Evolutionary conservation across 2,797 vertebrate species (phyloP).

Genomic region (Etheostoma nigrum): DNA sequence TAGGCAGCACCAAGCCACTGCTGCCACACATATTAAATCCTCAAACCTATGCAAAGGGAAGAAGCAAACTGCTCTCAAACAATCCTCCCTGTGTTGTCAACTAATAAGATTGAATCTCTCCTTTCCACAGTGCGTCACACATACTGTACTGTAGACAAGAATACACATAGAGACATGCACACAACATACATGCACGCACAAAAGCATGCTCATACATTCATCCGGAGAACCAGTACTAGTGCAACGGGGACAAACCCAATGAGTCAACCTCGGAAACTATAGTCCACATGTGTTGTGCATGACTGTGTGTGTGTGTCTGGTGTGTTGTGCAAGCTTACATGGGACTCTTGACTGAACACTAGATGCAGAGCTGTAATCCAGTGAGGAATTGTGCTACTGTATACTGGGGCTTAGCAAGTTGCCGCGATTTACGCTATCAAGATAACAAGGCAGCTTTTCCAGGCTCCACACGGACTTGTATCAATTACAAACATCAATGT

Average conservation of each 20-base stretch:
- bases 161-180: background rate
- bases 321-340: slow-evolving; percentile 21
- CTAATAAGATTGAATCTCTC: slow-evolving; percentile 50
- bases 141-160: background rate
- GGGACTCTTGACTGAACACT: slow-evolving; percentile 33
- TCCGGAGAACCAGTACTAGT: no score
- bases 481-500: slow-evolving; percentile 22
- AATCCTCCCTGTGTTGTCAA: slow-evolving; percentile 47
- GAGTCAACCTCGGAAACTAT: slow-evolving; percentile 17
- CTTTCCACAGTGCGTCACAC: background rate
- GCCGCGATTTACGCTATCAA: slow-evolving; percentile 49
- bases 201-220: background rate
- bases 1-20: slow-evolving; percentile 25
- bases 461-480: slow-evolving; percentile 25
- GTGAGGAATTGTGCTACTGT: slow-evolving; percentile 61
- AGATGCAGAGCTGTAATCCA: slow-evolving; percentile 52
- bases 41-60: slow-evolving; percentile 38
- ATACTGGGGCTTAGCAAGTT: slow-evolving; percentile 52
- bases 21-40: slow-evolving; percentile 44
- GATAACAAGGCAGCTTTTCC: slow-evolving; percentile 49
- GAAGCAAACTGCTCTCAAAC: slow-evolving; percentile 39
- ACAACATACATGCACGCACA: background rate
- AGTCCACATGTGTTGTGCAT: slow-evolving; percentile 17
- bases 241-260: slow-evolving; percentile 17
- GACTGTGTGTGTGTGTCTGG: slow-evolving; percentile 4